A percentile compares a stretch with the other conserved stretches of the same genome.
Evolutionary conservation across 64 coral and sea anemone genomes (phyloP).

Genomic region (Cladopsammia gracilis): DNA sequence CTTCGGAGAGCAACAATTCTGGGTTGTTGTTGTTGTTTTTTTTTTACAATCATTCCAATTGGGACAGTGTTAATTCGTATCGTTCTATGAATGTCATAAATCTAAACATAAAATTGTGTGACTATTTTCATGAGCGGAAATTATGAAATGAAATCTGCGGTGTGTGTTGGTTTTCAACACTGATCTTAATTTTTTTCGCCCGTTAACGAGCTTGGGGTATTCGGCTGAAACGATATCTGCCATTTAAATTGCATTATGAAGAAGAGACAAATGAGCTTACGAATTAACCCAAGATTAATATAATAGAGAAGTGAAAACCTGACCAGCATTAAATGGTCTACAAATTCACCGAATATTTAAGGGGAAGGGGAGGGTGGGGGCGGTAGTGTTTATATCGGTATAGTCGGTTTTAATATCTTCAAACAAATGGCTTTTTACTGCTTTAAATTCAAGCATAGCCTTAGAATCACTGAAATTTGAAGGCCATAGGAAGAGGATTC

Average conservation of each 20-base stretch:
- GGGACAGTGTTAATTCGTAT: not conserved
- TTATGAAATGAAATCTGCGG: not conserved
- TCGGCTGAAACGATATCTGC: not conserved
- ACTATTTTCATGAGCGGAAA: not conserved
- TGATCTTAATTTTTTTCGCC: not conserved
- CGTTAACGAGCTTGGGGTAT: not conserved
- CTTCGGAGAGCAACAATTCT: not conserved
- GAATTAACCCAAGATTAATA: not conserved
- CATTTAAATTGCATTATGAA: constrained; percentile 1
- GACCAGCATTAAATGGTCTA: constrained; percentile 11
- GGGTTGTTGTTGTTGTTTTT: not conserved
- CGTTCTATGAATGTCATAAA: no score
- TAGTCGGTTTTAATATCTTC: no score
- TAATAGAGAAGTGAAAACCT: constrained; percentile 4
- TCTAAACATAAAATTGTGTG: not conserved
- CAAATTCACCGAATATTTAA: not conserved
- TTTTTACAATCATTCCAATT: not conserved
- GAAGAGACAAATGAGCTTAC: not conserved
- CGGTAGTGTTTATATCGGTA: not conserved
- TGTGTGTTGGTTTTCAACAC: constrained; percentile 12
- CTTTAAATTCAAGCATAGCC: no score
- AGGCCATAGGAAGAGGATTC: no score
- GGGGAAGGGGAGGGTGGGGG: not conserved
- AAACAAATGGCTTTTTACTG: no score
- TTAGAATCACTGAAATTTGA: no score